phyloP scores from a whole-genome alignment of 2,888 invertebrate genomes.

The Penaeus monodon region DNA sequence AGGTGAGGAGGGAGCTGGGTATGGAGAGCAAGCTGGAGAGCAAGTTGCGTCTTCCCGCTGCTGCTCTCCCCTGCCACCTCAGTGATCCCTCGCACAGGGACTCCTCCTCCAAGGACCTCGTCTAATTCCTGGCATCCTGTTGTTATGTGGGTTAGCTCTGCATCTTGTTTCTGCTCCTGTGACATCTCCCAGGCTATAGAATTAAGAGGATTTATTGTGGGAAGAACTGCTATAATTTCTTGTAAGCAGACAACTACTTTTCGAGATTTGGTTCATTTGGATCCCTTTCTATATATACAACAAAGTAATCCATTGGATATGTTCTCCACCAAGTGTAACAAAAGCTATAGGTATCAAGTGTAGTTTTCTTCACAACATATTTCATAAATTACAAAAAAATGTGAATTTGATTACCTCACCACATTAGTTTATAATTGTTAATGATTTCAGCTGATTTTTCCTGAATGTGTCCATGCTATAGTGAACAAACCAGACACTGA shows the following conservation, averaged over 20 bases:
- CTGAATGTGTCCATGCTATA: no score
- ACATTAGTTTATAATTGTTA: no score
- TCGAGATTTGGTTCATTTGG: no score
- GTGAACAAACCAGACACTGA: no score
- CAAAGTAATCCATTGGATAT: no score
- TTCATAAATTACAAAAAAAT: no score
- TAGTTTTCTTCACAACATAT: no score
- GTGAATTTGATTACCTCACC: no score
- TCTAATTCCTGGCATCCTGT: constrained; percentile 77
- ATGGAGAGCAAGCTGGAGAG: constrained; percentile 79
- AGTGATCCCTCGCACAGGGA: constrained; percentile 78
- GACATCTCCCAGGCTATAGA: constrained; percentile 38
- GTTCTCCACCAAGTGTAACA: no score
- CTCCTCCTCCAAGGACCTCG: constrained; percentile 77
- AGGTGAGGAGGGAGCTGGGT: constrained; percentile 66
- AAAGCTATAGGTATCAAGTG: no score
- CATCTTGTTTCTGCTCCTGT: background rate
- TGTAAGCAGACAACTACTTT: background rate
- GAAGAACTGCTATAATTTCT: background rate
- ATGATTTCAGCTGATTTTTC: no score
- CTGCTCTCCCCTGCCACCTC: constrained; percentile 87
- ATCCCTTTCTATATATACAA: no score
- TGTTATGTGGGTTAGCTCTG: constrained; percentile 9
- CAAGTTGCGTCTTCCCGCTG: constrained; percentile 83
- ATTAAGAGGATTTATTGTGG: background rate